Evolutionary conservation across 2,113 vertebrate species (phyloP), one percentile per base, ranked within the genome.

Genomic region (Rostratula benghalensis): DNA sequence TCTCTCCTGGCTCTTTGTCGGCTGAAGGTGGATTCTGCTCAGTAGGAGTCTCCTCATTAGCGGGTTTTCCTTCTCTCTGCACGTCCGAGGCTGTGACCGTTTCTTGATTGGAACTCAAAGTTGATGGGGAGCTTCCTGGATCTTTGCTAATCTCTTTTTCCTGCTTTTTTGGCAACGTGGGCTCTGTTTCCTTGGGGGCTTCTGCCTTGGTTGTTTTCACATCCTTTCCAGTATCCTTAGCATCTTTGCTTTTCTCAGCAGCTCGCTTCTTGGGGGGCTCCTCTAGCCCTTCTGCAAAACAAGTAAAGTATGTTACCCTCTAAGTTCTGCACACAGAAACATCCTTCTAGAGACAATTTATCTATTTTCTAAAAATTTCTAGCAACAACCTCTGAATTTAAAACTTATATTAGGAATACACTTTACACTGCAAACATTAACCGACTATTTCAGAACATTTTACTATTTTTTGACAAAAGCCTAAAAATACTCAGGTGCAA

Each of bases 221-320:
- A 63, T 93, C 95, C 83, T 97, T 98, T 89, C 92, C 95, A 69
- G 92, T 92, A 96, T 90, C 96, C 46, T 97, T 85, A 90, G 91
- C 94, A 74, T 79, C 94, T 89, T 13, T 97, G 79, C 96, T 98
- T 89, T 96, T 97, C 76, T 98, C 98, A 77, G 94, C 21, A 87
- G 94, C 85, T 96, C 95, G 92, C 77, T 98, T 98, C 94, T 98
- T 98, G 76, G 64, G 37, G 25, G 97, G 96, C 27, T 97, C 97
- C 63, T 98, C 98, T 98, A 98, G 13, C 98, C 98, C 97, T 98
- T 98, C 98, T 98, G 96, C 64, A 98, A 98, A 96, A 97, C 64
- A 97, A 92, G 67, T 71, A 13, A 93, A 94, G 69, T 76, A 84
- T 1, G 10, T 96, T 85, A 95, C 7, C 11, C 14, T 93, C 90